phyloP scores from a whole-genome alignment of 1,140 invertebrate species.

The Orchesella cincta region DNA sequence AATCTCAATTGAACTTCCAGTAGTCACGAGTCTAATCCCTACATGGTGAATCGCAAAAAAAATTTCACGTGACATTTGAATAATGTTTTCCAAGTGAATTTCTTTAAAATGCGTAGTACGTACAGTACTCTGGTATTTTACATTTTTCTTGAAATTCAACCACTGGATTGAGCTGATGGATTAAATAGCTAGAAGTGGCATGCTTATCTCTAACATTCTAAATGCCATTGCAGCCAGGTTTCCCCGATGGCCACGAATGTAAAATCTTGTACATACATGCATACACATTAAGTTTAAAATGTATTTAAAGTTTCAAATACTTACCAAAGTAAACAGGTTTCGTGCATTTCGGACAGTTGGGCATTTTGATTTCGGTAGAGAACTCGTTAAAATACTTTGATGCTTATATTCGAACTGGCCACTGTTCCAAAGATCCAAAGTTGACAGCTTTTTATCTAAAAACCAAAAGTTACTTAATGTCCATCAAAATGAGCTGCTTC shows the following conservation, averaged over 20 bases:
- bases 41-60: too few species aligned
- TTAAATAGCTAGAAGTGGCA: background rate
- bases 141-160: too few species aligned
- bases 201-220: background rate
- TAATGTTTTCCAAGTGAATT: too few species aligned
- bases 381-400: background rate
- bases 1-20: too few species aligned
- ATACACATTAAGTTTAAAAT: background rate
- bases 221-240: background rate
- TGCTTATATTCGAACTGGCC: background rate
- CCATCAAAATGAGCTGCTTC: background rate
- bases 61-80: too few species aligned
- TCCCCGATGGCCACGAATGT: too few species aligned
- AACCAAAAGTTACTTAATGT: background rate
- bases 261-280: too few species aligned
- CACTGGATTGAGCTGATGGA: background rate
- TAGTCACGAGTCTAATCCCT: too few species aligned
- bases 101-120: too few species aligned
- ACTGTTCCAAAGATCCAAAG: background rate
- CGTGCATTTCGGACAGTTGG: slow-evolving; percentile 63
- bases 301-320: slow-evolving; percentile 42
- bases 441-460: background rate
- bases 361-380: slow-evolving; percentile 56
- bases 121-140: too few species aligned
- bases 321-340: slow-evolving; percentile 65